A percentile compares a stretch with the other conserved stretches of the same genome.
Evolutionary conservation across 2,888 invertebrate species (phyloP).

Genomic region (Euplagia quadripunctaria): DNA sequence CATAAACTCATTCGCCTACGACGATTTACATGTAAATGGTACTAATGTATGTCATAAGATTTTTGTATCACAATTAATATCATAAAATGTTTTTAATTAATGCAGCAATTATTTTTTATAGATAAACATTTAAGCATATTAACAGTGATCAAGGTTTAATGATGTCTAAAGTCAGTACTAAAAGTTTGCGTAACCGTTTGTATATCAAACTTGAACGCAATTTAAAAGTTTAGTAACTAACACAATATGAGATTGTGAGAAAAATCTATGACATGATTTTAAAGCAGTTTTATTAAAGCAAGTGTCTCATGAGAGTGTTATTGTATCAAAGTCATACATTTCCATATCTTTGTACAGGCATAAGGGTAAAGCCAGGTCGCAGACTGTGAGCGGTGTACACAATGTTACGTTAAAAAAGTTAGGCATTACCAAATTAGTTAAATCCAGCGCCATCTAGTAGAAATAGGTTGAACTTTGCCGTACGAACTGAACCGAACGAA

Average conservation of each 20-base stretch:
- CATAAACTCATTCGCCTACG: constrained; percentile 62
- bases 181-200: not conserved
- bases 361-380: not conserved
- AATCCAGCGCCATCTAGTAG: too few relatives aligned
- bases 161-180: not conserved
- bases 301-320: constrained; percentile 31
- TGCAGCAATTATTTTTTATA: not conserved
- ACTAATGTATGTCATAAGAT: constrained; percentile 26
- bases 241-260: not conserved
- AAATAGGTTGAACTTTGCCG: too few relatives aligned
- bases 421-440: not conserved
- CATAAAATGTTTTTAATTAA: not conserved
- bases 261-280: constrained; percentile 20
- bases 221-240: not conserved
- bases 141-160: not conserved
- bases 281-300: constrained; percentile 6
- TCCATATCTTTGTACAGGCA: not conserved
- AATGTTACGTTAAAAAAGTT: too few relatives aligned
- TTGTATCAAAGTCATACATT: constrained; percentile 17
- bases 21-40: constrained; percentile 22
- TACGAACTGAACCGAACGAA: too few relatives aligned
- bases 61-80: constrained; percentile 19
- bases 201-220: not conserved
- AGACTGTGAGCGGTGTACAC: not conserved
- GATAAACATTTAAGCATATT: not conserved